Conservation (phyloP, 2,113 vertebrate species). For the Taxidea taxus region DNA sequence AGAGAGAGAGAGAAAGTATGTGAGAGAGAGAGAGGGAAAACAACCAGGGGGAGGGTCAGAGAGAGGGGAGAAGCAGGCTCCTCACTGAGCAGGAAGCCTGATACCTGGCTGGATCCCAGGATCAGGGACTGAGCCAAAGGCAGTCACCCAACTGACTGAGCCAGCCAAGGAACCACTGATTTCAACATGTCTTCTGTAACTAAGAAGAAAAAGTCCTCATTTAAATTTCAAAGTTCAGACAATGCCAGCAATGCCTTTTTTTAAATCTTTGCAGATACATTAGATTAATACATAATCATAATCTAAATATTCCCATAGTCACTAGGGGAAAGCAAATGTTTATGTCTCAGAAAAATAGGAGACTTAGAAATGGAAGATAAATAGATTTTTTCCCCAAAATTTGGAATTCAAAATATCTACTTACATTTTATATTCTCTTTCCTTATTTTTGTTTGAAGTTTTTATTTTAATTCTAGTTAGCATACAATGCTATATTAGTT, state of each 20-base stretch:
- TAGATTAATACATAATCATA: neutral
- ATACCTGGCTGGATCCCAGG: too few relatives aligned
- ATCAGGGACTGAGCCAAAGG: too few relatives aligned
- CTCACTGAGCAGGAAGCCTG: too few relatives aligned
- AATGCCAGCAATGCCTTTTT: neutral
- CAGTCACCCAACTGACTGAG: too few relatives aligned
- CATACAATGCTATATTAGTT: neutral
- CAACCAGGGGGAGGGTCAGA: too few relatives aligned
- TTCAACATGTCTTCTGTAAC: neutral
- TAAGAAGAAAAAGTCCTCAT: neutral
- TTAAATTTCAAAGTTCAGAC: neutral
- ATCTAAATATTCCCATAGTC: neutral
- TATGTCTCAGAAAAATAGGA: neutral
- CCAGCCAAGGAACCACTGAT: too few relatives aligned
- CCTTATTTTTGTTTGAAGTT: neutral
- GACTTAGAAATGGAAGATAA: neutral
- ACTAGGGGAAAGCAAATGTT: neutral
- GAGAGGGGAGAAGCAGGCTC: too few relatives aligned
- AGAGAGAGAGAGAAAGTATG: too few relatives aligned
- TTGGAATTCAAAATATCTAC: neutral
- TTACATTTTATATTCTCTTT: neutral
- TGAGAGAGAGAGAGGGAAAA: too few relatives aligned
- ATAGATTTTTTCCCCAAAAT: neutral
- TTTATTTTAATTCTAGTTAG: neutral
- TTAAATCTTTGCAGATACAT: neutral